Evolutionary conservation across 2,797 vertebrate species (phyloP), one percentile per base, ranked within the genome.

Genomic region (Alca torda): DNA sequence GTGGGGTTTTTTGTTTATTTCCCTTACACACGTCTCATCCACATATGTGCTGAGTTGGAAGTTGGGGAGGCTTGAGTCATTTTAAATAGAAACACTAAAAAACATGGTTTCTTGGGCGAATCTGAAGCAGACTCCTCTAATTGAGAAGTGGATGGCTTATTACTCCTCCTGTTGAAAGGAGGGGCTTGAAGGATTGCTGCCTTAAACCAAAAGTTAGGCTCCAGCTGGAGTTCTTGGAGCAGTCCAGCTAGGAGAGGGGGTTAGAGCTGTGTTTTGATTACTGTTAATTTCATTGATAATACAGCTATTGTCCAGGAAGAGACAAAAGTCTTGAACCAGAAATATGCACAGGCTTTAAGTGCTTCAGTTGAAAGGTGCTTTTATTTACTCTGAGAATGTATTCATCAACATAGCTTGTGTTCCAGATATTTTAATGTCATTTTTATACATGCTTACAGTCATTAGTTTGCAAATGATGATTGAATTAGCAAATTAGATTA

Each of bases 391-490:
- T 81, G 65, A 65, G 59, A 90, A 78, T 11, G 31, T 25, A 11
- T 78, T 84, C 53, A 61, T 48, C 63, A 20, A 20, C 35, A 19
- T 13, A 30, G 51, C 61, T 78, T 84, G 61, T 69, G 54, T 17
- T 87, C 57, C 77, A 67, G 61, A 63, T 45, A 59, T 33, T 75
- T 82, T 64, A 73, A 60, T 76, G 85, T 41, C 5, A 1, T 31
- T 73, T 95, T 84, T 88, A 63, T 73, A 33, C 1, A 2, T 60
- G 83, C 91, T 91, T 41, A 13, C 39, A 89, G 88, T 53, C 83
- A 94, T 95, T 94, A 94, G 73, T 70, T 59, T 95, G 76, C 83
- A 95, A 95, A 95, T 93, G 91, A 90, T 79, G 83, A 91, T 84
- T 87, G 90, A 94, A 93, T 91, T 94, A 90, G 76, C 82, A 96